These are phyloP conservation scores for Meriones psammophilus DNA, from an alignment of 2,797 vertebrate species.

Conservation along the genomic window DNA sequence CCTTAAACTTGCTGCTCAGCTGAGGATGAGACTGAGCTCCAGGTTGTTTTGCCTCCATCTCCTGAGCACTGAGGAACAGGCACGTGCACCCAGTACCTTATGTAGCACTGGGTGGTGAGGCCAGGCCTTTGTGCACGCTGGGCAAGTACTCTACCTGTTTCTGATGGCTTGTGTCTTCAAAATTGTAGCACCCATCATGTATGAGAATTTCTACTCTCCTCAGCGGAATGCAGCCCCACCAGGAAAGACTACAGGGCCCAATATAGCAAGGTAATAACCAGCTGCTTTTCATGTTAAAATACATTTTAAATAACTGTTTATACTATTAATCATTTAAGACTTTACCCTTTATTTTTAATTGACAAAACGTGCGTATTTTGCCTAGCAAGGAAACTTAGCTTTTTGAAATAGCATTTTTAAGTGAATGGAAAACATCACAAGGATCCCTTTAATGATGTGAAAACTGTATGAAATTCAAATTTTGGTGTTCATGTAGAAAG, in stretches of 20 bases:
- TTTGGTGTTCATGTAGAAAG: neutral
- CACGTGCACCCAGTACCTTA: neutral
- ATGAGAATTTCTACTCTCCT: constrained; percentile 96
- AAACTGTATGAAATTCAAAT: neutral
- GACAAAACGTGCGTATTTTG: neutral
- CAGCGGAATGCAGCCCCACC: constrained; percentile 86
- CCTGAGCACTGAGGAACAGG: neutral
- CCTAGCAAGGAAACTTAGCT: neutral
- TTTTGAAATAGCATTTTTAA: constrained; percentile 47
- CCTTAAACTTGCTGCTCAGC: neutral
- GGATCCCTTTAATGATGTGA: neutral
- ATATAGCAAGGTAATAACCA: constrained; percentile 85
- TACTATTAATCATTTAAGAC: neutral
- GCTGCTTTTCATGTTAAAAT: neutral
- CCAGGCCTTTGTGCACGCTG: neutral
- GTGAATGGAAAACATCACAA: constrained; percentile 36
- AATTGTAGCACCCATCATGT: constrained; percentile 91
- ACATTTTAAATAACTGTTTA: neutral
- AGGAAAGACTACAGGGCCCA: constrained; percentile 73
- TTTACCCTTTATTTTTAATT: constrained; percentile 13
- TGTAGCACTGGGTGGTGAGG: neutral
- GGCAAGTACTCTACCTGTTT: neutral
- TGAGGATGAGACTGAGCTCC: neutral
- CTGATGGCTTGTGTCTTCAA: constrained; percentile 52
- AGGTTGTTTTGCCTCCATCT: neutral